Evolutionary conservation across 1,140 invertebrate species (phyloP).

Genomic region (Drosophila nebulosa): DNA sequence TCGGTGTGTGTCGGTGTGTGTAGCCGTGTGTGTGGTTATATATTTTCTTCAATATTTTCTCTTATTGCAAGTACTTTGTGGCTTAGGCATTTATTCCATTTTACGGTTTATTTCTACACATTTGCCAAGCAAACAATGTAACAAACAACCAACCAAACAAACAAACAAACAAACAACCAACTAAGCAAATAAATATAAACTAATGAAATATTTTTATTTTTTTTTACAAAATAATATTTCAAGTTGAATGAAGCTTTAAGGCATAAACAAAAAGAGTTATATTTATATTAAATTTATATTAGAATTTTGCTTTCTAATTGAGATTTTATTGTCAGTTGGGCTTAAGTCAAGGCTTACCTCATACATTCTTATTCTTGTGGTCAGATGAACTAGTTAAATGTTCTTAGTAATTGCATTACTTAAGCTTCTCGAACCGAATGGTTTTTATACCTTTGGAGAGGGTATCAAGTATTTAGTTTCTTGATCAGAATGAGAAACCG

Average conservation of each 20-base stretch:
- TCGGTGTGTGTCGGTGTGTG: background rate
- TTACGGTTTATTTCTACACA: background rate
- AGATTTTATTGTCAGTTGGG: background rate
- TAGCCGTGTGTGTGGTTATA: background rate
- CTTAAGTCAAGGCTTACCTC: too few relatives aligned
- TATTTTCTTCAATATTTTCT: background rate
- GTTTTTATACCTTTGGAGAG: too few relatives aligned
- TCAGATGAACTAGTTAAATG: too few relatives aligned
- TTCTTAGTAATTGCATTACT: too few relatives aligned
- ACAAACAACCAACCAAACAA: background rate
- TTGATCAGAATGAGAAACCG: too few relatives aligned
- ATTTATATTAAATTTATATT: background rate
- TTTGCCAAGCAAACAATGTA: background rate
- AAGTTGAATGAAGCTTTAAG: background rate
- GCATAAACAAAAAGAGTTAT: background rate
- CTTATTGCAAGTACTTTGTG: background rate
- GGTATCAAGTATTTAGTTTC: too few relatives aligned
- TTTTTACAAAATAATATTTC: background rate
- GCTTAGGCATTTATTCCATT: background rate
- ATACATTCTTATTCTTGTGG: too few relatives aligned
- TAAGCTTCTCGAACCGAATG: too few relatives aligned
- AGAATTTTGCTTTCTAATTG: background rate
- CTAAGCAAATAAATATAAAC: background rate
- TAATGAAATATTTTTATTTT: background rate
- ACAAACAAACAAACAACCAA: background rate